Percentiles rank a stretch among this genome's conserved stretches.
These are phyloP conservation scores for Entomobrya multifasciata DNA, from an alignment of 2,888 invertebrate species.

Conservation along the genomic window DNA sequence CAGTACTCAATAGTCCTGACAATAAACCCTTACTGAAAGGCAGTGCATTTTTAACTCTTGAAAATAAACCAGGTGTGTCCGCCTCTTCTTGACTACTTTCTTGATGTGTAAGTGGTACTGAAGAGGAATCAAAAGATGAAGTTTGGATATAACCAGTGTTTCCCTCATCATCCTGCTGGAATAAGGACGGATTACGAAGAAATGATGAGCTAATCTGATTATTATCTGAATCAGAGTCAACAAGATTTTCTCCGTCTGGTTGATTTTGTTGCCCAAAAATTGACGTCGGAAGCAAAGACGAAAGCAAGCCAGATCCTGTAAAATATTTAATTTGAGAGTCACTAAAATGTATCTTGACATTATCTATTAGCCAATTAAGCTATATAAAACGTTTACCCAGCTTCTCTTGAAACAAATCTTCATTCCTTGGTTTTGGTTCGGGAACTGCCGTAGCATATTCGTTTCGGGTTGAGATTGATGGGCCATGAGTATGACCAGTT, in stretches of 20 bases:
- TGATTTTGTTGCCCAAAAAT: constrained; percentile 11
- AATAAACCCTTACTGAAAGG: constrained; percentile 55
- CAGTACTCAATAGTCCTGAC: constrained; percentile 34
- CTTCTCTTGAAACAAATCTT: constrained; percentile 25
- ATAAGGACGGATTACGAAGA: too few relatives aligned
- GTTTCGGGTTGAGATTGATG: too few relatives aligned
- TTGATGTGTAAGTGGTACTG: neutral
- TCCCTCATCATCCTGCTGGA: neutral
- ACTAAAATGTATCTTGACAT: too few relatives aligned
- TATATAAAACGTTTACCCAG: constrained; percentile 16
- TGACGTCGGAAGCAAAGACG: constrained; percentile 47
- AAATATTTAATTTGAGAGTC: too few relatives aligned
- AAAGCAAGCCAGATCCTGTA: constrained; percentile 23
- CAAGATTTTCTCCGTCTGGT: neutral
- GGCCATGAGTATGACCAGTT: neutral
- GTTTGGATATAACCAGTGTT: too few relatives aligned
- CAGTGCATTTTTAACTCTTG: constrained; percentile 44
- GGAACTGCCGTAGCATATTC: neutral
- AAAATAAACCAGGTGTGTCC: constrained; percentile 18
- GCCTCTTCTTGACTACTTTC: constrained; percentile 13
- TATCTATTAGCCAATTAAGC: too few relatives aligned
- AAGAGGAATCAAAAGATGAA: too few relatives aligned
- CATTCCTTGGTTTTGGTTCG: constrained; percentile 12
- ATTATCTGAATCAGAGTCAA: neutral
- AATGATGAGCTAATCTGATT: too few relatives aligned